Evolutionary conservation across 2,113 vertebrate species (phyloP), one percentile per base, ranked within the genome.

Genomic region (Oryctolagus cuniculus): DNA sequence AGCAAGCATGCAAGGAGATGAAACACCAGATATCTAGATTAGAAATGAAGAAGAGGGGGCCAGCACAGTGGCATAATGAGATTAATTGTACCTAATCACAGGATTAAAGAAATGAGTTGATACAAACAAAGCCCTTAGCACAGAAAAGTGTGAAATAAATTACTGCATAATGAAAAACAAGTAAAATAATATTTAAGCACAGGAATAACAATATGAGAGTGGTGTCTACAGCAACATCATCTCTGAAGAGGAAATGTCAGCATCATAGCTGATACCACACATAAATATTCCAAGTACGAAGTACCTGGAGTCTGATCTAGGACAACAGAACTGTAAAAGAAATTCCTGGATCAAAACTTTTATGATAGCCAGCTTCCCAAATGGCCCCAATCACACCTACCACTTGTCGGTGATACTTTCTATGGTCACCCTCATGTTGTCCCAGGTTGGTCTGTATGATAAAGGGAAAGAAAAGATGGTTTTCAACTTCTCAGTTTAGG

Each of bases 161-260:
- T 73, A 89, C 72, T 24, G 73, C 29, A 29, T 38, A 69, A 8
- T 36, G 58, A 84, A 61, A 69, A 91, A 70, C 21, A 82, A 87
- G 27, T 66, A 74, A 78, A 77, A 81, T 27, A 11, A 53, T 64
- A 12, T 38, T 67, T 44, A 69, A 36, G 17, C 61, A 87, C 9
- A 94, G 16, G 13, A 80, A 31, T 83, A 77, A n/a, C 53, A 86
- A 83, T 36, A 81, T 85, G 84, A 82, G 87, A 78, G 24, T 81
- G 27, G 61, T 49, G 12, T 34, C 49, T 91, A 87, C 83, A 16
- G 24, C n/a, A 88, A 87, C 82, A 21, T 29, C 38, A 90, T 63
- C n/a, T 86, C 72, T 66, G 19, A 94, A 88, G 49, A 75, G n/a
- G 13, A 1, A 86, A 70, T 15, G 0, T 38, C 3, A 90, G 74